phyloP scores from a whole-genome alignment of 2,797 vertebrate species.

The Xenentodon cancila region DNA sequence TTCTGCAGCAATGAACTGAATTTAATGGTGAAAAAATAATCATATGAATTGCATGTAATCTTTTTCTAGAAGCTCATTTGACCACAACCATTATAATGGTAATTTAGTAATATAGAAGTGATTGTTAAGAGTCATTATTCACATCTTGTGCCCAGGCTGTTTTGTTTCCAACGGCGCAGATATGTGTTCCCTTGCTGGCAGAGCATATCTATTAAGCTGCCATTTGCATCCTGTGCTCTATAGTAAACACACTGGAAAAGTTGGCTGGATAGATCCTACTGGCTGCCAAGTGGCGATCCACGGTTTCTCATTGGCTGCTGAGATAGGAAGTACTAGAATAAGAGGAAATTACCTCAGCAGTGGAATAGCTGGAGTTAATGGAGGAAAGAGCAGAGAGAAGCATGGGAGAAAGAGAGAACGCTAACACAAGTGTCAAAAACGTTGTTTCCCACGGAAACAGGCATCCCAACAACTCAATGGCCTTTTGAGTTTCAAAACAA shows the following conservation, averaged over 20 bases:
- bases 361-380: slow-evolving; percentile 67
- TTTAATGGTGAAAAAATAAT: slow-evolving; percentile 20
- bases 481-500: slow-evolving; percentile 58
- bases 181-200: slow-evolving; percentile 42
- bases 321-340: slow-evolving; percentile 65
- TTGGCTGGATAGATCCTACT: slow-evolving; percentile 51
- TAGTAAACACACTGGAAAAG: slow-evolving; percentile 45
- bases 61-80: slow-evolving; percentile 41
- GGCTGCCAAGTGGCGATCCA: slow-evolving; percentile 54
- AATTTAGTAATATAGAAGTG: slow-evolving; percentile 19
- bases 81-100: slow-evolving; percentile 15
- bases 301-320: slow-evolving; percentile 62
- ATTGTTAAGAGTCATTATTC: slow-evolving; percentile 14
- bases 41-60: slow-evolving; percentile 9
- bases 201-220: slow-evolving; percentile 64
- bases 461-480: slow-evolving; percentile 53
- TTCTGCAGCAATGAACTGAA: slow-evolving; percentile 14
- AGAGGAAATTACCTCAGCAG: slow-evolving; percentile 72
- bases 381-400: slow-evolving; percentile 50
- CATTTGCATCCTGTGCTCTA: slow-evolving; percentile 59
- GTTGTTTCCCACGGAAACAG: slow-evolving; percentile 53
- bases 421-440: slow-evolving; percentile 51
- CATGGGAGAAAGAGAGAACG: slow-evolving; percentile 37
- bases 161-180: slow-evolving; percentile 40
- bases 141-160: slow-evolving; percentile 40